A percentile compares a stretch with the other conserved stretches of the same genome.
These are phyloP conservation scores for Notolepis coatsorum DNA, from an alignment of 2,797 vertebrate species.

Conservation along the genomic window DNA sequence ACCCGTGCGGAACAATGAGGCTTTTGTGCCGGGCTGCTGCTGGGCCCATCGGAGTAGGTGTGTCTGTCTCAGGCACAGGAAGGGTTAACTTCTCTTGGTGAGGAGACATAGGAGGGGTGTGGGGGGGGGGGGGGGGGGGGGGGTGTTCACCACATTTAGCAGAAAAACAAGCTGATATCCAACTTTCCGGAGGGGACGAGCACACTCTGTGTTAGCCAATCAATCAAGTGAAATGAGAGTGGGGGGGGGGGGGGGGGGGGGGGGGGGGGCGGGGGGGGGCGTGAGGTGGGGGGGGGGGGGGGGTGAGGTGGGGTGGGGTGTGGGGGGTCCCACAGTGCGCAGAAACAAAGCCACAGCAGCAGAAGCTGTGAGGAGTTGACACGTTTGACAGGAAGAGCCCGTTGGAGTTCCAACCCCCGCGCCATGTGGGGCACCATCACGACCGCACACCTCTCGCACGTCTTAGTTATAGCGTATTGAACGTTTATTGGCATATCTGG, in stretches of 20 bases:
- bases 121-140: not conserved
- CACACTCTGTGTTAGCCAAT: constrained; percentile 45
- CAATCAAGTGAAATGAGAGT: constrained; percentile 50
- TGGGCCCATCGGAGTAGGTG: constrained; percentile 15
- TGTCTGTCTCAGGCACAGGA: constrained; percentile 29
- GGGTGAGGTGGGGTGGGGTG: too few species aligned
- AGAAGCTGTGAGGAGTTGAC: constrained; percentile 27
- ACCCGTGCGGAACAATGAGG: constrained; percentile 62
- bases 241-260: too few species aligned
- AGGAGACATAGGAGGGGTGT: constrained; percentile 17
- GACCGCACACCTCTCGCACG: constrained; percentile 32
- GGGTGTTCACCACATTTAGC: constrained; percentile 36
- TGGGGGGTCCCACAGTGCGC: constrained; percentile 32
- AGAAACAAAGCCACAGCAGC: constrained; percentile 1
- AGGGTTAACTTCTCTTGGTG: constrained; percentile 47
- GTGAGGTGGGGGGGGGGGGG: too few species aligned
- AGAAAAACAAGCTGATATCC: constrained; percentile 44
- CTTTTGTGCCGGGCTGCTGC: constrained; percentile 52
- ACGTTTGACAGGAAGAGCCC: constrained; percentile 22
- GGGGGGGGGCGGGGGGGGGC: too few species aligned
- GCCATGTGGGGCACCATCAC: not conserved
- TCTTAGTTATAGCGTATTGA: constrained; percentile 44
- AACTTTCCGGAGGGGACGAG: constrained; percentile 33
- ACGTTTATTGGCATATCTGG: constrained; percentile 57
- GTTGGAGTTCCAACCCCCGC: constrained; percentile 13